Base-by-base conservation (phyloP, 2,113 vertebrate species). In the Galbula dea region DNA sequence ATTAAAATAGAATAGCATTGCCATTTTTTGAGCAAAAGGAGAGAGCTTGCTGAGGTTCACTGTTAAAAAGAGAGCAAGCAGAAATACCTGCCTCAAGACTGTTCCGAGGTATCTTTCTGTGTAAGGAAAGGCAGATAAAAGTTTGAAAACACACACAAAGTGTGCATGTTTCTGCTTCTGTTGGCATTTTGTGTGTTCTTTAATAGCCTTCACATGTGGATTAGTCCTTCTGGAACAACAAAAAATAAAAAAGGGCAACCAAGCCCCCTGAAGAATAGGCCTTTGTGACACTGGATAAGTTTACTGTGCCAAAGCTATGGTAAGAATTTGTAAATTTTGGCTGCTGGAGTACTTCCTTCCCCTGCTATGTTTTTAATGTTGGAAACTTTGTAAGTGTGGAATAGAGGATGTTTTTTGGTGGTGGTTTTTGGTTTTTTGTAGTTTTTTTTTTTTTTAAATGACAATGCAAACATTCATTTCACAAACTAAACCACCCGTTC, bases 311-410 rank as follows among this genome's bases (percentile, higher is more conserved):
- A 96, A 95, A 97, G 94, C 96, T 96, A 96, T 96, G 96, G 92
- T 97, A 97, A 97, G 97, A 97, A 97, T 97, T 96, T 94, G 96
- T 96, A 95, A 93, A 93, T 96, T 97, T 97, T 96, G 96, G 85
- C 96, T 96, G 80, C 81, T 82, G 86, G 78, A 96, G 77, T 77
- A 89, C 81, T 96, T 97, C 94, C 96, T 97, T 97, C 91, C 95
- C 74, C 78, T 94, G 91, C 89, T 79, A 54, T 77, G 91, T 94
- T 97, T 95, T 95, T 93, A 80, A 58, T 63, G 89, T 74, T 96
- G 86, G 71, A 94, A 94, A 78, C 80, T 75, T n/a, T 91, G 0
- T 29, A 87, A 93, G 78, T 78, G 72, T 86, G 94, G 72, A 95
- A 48, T 90, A 76, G 82, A 86, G 85, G 55, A 62, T 89, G 90